Conservation (phyloP, 2,113 vertebrate species). For the Melanocharis versteri region DNA sequence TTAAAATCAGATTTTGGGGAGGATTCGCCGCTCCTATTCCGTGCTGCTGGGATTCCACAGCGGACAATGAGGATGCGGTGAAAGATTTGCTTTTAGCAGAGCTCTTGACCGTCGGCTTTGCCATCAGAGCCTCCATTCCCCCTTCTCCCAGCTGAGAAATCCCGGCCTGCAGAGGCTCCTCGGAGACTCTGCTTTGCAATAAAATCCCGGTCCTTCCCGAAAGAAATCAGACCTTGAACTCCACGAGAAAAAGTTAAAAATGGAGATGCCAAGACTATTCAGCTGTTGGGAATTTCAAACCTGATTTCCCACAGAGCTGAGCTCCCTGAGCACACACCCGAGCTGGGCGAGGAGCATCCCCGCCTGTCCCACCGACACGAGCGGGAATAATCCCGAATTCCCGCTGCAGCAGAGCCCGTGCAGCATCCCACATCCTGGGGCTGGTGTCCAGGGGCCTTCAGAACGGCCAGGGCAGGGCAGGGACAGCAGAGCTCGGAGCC, state of each 20-base stretch:
- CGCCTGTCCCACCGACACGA: accelerated
- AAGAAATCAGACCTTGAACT: neutral
- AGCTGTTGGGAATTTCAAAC: neutral
- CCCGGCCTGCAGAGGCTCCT: neutral
- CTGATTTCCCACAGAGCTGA: neutral
- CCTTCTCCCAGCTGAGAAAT: neutral
- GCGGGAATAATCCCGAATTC: neutral
- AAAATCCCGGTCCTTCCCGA: neutral
- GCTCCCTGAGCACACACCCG: accelerated
- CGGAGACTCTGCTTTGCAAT: neutral
- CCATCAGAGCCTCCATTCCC: neutral
- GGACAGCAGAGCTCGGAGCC: neutral
- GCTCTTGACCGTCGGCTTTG: neutral
- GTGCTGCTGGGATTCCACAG: accelerated
- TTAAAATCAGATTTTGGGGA: neutral
- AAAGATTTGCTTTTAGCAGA: neutral
- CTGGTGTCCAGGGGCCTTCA: accelerated
- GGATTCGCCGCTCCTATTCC: accelerated
- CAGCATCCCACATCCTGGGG: neutral
- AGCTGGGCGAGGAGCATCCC: neutral
- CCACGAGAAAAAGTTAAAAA: neutral
- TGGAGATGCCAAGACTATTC: neutral
- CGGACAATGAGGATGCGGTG: accelerated
- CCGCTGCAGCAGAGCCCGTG: accelerated
- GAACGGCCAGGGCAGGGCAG: accelerated